Conservation (phyloP, 2,888 invertebrate species). For the Acleris emargana region DNA sequence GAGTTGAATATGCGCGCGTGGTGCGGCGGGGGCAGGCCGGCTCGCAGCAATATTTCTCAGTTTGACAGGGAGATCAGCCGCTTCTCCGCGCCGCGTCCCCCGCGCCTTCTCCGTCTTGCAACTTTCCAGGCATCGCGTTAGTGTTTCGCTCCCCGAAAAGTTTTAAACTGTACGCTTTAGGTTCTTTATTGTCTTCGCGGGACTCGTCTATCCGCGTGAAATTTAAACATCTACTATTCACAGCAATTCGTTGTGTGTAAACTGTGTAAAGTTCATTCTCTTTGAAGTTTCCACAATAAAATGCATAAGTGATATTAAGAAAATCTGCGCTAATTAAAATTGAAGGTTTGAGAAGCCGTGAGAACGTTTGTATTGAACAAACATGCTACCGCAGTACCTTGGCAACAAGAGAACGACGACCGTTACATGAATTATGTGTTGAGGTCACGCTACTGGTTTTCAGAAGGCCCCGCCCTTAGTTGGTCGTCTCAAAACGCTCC, state of each 20-base stretch:
- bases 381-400: conserved; percentile 64
- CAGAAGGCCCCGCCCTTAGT: conserved; percentile 72
- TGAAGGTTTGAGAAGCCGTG: conserved; percentile 8
- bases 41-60: conserved; percentile 73
- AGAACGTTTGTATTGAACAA: conserved; percentile 55
- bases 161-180: conserved; percentile 78
- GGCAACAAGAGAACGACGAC: conserved; percentile 67
- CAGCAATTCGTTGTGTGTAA: conserved; percentile 58
- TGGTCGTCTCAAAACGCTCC: conserved; percentile 72
- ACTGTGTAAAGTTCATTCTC: conserved; percentile 56
- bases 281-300: conserved; percentile 55
- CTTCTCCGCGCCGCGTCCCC: conserved; percentile 47
- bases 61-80: conserved; percentile 70
- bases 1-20: conserved; percentile 11
- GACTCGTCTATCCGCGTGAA: conserved; percentile 64
- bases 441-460: conserved; percentile 73
- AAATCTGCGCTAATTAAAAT: conserved; percentile 31
- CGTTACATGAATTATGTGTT: conserved; percentile 70
- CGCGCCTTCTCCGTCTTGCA: conserved; percentile 67
- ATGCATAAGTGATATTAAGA: conserved; percentile 46
- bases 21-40: conserved; percentile 44
- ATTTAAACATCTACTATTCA: conserved; percentile 65
- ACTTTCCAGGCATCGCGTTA: conserved; percentile 69
- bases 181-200: conserved; percentile 76
- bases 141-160: conserved; percentile 69